These are phyloP conservation scores for Plagiodera versicolora DNA, from an alignment of 2,888 invertebrate genomes.

Conservation along the genomic window DNA sequence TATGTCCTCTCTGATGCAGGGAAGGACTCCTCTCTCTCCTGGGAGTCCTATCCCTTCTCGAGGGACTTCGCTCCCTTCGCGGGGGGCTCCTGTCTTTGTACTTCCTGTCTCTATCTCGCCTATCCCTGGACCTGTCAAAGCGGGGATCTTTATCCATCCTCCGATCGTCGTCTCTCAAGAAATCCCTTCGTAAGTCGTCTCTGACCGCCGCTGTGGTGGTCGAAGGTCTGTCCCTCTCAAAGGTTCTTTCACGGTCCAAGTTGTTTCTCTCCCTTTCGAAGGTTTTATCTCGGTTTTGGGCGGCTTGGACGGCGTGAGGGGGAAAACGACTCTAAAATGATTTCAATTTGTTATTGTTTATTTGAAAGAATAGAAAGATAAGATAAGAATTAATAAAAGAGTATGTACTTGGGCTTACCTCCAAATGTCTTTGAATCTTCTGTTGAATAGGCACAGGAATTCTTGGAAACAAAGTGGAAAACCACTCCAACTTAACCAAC, in stretches of 20 bases:
- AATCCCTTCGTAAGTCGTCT: slow-evolving; percentile 45
- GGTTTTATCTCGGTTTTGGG: slow-evolving; percentile 35
- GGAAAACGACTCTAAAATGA: slow-evolving; percentile 48
- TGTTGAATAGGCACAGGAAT: slow-evolving; percentile 98
- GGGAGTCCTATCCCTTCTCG: slow-evolving; percentile 46
- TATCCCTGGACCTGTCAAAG: slow-evolving; percentile 15
- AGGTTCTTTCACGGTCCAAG: slow-evolving; percentile 25
- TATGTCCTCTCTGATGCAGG: slow-evolving; percentile 29
- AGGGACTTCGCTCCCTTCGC: slow-evolving; percentile 28
- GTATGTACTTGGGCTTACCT: no score
- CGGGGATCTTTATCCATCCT: slow-evolving; percentile 39
- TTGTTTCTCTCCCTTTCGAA: slow-evolving; percentile 29
- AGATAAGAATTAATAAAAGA: no score
- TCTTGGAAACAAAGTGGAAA: slow-evolving; percentile 95
- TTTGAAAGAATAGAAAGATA: no score
- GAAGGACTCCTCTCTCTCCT: slow-evolving; percentile 32
- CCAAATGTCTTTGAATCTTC: slow-evolving; percentile 77
- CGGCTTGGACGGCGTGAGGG: slow-evolving; percentile 46
- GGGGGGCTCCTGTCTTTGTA: slow-evolving; percentile 37
- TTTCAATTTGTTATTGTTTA: not conserved
- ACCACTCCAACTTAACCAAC: slow-evolving; percentile 97
- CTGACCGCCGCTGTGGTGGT: slow-evolving; percentile 39
- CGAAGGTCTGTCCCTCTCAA: slow-evolving; percentile 41
- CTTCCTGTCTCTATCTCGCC: slow-evolving; percentile 36
- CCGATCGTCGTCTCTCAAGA: slow-evolving; percentile 47